Conservation (phyloP, 2,113 vertebrate species). For the Terrapene triunguis region DNA sequence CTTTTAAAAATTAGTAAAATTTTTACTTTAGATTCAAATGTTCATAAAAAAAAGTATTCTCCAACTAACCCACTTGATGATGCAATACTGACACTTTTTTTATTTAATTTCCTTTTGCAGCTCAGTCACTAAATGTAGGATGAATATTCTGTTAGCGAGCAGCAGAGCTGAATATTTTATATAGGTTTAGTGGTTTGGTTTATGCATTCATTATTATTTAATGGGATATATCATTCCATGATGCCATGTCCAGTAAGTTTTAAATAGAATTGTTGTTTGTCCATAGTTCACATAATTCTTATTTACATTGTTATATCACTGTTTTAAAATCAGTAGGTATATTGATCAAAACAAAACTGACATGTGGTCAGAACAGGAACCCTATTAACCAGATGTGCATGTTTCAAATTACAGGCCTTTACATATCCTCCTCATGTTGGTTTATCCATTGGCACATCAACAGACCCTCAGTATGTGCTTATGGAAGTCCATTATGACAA, state of each 20-base stretch:
- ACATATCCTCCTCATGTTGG: constrained; percentile 88
- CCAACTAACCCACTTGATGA: neutral
- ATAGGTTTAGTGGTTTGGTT: neutral
- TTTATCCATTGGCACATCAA: constrained; percentile 85
- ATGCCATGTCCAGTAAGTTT: neutral
- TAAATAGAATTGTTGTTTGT: neutral
- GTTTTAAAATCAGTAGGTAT: neutral
- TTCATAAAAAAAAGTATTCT: constrained; percentile 35
- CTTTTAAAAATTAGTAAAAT: neutral
- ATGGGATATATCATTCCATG: neutral
- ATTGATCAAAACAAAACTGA: neutral
- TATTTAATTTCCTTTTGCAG: constrained; percentile 9
- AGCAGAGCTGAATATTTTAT: neutral
- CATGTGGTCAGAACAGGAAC: neutral
- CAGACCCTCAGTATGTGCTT: constrained; percentile 86
- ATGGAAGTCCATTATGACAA: constrained; percentile 92
- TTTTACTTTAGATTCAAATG: neutral
- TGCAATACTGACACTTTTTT: neutral
- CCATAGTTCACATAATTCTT: neutral
- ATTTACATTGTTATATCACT: neutral
- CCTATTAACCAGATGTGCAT: neutral
- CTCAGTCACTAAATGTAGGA: constrained; percentile 1
- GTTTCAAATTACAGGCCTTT: constrained; percentile 82
- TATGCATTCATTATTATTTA: neutral
- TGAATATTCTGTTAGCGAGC: neutral